Evolutionary conservation across 2,888 invertebrate genomes (phyloP).

Genomic region (Tachystola acroxantha): DNA sequence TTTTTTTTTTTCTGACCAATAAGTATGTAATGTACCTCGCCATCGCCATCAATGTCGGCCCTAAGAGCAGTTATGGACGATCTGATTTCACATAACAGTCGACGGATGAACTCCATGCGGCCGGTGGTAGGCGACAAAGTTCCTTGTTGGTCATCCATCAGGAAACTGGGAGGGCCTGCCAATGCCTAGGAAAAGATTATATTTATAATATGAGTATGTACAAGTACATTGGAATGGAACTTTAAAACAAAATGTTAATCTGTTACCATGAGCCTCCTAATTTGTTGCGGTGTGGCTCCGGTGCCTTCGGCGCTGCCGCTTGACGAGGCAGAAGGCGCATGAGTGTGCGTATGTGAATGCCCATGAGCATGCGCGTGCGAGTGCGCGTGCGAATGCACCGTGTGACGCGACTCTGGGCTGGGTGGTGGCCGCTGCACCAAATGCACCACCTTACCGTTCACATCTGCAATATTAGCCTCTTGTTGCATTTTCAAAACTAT

Average conservation of each 20-base stretch:
- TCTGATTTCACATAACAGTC: slow-evolving; percentile 44
- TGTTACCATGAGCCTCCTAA: slow-evolving; percentile 41
- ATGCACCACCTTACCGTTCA: slow-evolving; percentile 95
- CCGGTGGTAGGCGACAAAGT: slow-evolving; percentile 45
- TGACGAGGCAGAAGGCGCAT: not conserved
- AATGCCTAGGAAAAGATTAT: slow-evolving; percentile 20
- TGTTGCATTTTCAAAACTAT: no score
- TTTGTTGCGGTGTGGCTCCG: slow-evolving; percentile 29
- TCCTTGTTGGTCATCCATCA: slow-evolving; percentile 30
- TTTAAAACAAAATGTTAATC: not conserved
- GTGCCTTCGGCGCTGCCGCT: not conserved
- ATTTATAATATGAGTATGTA: not conserved
- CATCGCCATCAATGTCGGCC: slow-evolving; percentile 22
- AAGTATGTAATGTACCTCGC: slow-evolving; percentile 23
- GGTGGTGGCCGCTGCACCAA: slow-evolving; percentile 94
- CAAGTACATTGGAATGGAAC: not conserved
- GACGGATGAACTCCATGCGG: slow-evolving; percentile 46
- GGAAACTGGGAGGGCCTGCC: slow-evolving; percentile 25
- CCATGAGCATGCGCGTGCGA: no score
- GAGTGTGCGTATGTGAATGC: no score
- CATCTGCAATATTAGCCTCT: slow-evolving; percentile 80
- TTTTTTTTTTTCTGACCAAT: no score
- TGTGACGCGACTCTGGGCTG: slow-evolving; percentile 22
- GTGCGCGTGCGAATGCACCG: slow-evolving; percentile 20
- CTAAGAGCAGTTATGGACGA: slow-evolving; percentile 27